Evolutionary conservation across 2,113 vertebrate species (phyloP).

Genomic region (Melanostigma gelatinosum): DNA sequence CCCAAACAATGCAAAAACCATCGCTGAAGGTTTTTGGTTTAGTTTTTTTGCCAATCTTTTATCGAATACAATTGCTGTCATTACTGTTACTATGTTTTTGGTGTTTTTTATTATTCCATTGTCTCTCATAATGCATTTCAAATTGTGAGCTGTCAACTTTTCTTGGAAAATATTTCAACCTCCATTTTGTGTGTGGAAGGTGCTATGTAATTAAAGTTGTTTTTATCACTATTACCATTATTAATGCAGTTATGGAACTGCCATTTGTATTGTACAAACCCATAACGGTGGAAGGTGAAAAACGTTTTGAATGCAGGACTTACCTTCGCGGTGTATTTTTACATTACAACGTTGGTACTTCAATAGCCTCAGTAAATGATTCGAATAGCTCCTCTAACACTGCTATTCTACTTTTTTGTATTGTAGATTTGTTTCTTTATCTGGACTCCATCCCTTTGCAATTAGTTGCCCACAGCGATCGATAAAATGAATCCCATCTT

Average conservation of each 20-base stretch:
- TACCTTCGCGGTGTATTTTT: background rate
- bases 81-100: background rate
- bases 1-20: background rate
- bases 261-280: background rate
- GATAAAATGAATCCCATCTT: slow-evolving; percentile 13
- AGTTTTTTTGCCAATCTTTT: too few species aligned
- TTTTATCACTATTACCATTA: background rate
- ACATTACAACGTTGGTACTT: background rate
- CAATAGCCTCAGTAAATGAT: background rate
- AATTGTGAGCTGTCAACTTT: background rate
- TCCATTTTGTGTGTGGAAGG: background rate
- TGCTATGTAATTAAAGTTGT: background rate
- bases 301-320: background rate
- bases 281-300: background rate
- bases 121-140: background rate
- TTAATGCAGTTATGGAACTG: background rate
- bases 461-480: slow-evolving; percentile 12
- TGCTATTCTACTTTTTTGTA: background rate
- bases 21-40: background rate
- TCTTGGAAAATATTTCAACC: background rate
- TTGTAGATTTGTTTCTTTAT: background rate
- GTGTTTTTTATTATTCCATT: background rate
- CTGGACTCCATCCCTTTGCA: background rate
- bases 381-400: background rate
- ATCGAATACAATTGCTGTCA: background rate